Base-by-base conservation (phyloP, 2,888 invertebrate species). In the Sarcophaga subvicina region DNA sequence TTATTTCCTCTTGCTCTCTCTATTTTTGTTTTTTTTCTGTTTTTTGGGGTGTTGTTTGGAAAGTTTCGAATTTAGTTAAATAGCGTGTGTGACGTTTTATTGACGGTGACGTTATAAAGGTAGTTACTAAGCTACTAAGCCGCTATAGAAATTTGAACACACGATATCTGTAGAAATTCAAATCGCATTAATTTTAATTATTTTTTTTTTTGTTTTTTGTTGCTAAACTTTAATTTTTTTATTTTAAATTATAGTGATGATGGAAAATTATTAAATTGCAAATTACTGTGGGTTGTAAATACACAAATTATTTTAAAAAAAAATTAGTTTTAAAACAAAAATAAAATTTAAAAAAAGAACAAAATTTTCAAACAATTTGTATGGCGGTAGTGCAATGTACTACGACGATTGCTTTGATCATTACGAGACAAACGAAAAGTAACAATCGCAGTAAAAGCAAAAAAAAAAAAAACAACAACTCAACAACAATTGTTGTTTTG, bases 281-380 rank as follows among this genome's bases (percentile, higher is more conserved):
- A 83, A 37, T 66, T n/a, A 62, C 77, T 78, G 83, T 83, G 83
- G 83, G 83, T 78, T 78, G 83, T 78, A 73, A 72, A 63, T 25
- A 73, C 45, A 78, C 72, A 78, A 4, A 25, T 64, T 54, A 25
- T 54, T n/a, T n/a, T 27, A 54, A 22, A 60, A 49, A 66, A 27
- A 59, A 20, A 20, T 54, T 2, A 69, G 0, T 37, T 37, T 37
- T 37, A 37, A 37, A 37, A 37, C 37, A 37, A 37, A 37, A 37
- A 8, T 2, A 37, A 37, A 37, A 37, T 37, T 37, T 8, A 10
- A 37, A 37, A 37, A 37, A 37, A 37, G 2, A 37, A 37, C 8
- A 37, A 37, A 37, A 37, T 37, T 60, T 22, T 37, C 60, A 62
- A 78, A 73, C n/a, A 67, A 67, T 62, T 67, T 17, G 17, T 54